Conservation (phyloP, 2,113 vertebrate species). For the Lathamus discolor region DNA sequence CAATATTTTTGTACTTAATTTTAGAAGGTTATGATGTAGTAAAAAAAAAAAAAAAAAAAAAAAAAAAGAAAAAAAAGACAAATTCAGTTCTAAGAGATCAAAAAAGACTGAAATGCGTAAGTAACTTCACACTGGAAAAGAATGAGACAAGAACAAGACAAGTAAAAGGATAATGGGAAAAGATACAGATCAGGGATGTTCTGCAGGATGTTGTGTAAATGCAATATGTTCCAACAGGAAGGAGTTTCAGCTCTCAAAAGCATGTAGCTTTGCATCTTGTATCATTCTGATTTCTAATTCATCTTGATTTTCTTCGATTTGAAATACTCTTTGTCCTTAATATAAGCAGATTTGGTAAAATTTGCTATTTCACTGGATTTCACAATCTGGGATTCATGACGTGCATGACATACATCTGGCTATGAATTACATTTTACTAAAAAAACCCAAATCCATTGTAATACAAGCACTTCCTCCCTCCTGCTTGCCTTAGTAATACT, state of each 20-base stretch:
- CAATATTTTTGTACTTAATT: neutral
- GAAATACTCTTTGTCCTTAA: neutral
- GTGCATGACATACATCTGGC: neutral
- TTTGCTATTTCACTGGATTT: constrained; percentile 15
- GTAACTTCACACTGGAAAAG: neutral
- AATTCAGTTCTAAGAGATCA: neutral
- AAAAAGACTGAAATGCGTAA: neutral
- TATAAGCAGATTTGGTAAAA: neutral
- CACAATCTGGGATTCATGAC: neutral
- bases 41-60: neutral
- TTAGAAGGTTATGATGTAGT: neutral
- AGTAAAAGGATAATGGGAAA: neutral
- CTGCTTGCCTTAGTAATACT: neutral
- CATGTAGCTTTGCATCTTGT: neutral
- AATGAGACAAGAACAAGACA: neutral
- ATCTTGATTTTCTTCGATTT: constrained; percentile 2
- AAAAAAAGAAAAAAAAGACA: fast-evolving
- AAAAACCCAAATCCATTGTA: neutral
- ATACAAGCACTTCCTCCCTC: neutral
- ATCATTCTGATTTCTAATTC: neutral
- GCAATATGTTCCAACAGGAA: neutral
- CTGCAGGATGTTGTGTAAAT: neutral
- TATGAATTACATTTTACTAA: constrained; percentile 4
- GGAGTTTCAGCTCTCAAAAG: neutral
- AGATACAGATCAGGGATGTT: neutral